Base-by-base conservation (phyloP, 2,113 vertebrate genomes). In the Seriola quinqueradiata region DNA sequence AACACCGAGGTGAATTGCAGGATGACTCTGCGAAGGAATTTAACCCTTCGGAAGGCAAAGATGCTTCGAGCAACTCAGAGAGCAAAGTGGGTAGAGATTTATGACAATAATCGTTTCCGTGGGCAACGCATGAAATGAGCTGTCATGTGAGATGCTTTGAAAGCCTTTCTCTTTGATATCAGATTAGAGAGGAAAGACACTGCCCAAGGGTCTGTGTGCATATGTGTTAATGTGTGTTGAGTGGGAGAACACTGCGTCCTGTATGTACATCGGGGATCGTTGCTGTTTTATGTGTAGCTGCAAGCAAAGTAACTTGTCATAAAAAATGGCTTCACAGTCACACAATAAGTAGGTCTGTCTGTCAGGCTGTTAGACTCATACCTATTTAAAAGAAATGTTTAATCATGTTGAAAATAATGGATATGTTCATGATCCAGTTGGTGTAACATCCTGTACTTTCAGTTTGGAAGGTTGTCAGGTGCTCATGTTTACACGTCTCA, bases 151-250 rank as follows among this genome's bases (percentile, higher is more conserved):
- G 92, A 91, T 4, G 66, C 89, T 94, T 92, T 88, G 87, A 93
- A 92, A 93, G 85, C 69, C 61, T 48, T 75, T 89, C 86, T 87
- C 93, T 95, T 95, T 95, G 94, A 95, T 95, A 91, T 85, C 79
- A 90, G 92, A 94, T 93, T 91, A 92, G 90, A 93, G 92, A 94
- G 88, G 70, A 83, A 90, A 92, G 80, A 91, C 79, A 68, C 79
- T 21, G 79, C 90, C 79, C 64, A 23, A 65, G 90, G 90, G 82
- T 75, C 52, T 40, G 69, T 61, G 63, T 58, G 72, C 16, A 19
- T 75, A 46, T 80, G 71, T 58, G 50, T 69, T 42, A 44, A 60
- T 74, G 67, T 73, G 75, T 70, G 72, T 66, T 70, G 46, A 28
- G 52, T 57, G 52, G n/a, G 17, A 80, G 85, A 83, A 85, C 70